Base-by-base conservation (phyloP, 2,113 vertebrate genomes). In the Etheostoma cragini region DNA sequence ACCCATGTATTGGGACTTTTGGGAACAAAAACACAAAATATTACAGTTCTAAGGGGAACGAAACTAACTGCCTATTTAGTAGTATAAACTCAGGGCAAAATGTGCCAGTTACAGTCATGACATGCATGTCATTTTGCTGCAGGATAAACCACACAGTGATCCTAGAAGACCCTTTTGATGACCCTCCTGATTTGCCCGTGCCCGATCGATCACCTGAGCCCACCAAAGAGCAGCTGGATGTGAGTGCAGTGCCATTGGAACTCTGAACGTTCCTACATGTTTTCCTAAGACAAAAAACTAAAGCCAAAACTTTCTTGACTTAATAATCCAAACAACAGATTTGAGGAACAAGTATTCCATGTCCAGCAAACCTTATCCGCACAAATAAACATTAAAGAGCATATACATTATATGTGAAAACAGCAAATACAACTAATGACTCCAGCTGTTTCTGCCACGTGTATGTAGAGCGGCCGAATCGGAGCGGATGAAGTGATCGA, bases 61-160 rank as follows among this genome's bases (percentile, higher is more conserved):
- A 26, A 35, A 50, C 46, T 30, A 50, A 60, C 33, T 14, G 12
- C 21, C 57, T 19, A 1, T 30, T 16, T 17, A 17, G 30, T 11
- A 45, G 15, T 8, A n/a, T 38, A 47, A 17, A 6, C 0, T 62
- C 24, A n/a, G 11, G 1, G 4, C 6, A 15, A 12, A 11, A 10
- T 38, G 38, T 38, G 38, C 38, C 24, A 16, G 22, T 67, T 53
- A 12, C 16, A 26, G 3, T 24, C 2, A 58, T 49, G 19, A 56
- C 8, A 24, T 15, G 19, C 24, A 0, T 79, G 22, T 65, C 0
- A 5, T 67, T 47, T 45, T 54, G 16, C 1, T 82, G 14, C 88
- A 99, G 98, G 93, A 98, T 99, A 94, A 99, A 97, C 91, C 98
- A 99, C 85, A 98, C 98, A 0, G 97, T 99, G 49, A 96, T 99